A percentile compares a stretch with the other conserved stretches of the same genome.
phyloP scores from a whole-genome alignment of 2,888 invertebrate genomes.

The Epirrhoe tristata region DNA sequence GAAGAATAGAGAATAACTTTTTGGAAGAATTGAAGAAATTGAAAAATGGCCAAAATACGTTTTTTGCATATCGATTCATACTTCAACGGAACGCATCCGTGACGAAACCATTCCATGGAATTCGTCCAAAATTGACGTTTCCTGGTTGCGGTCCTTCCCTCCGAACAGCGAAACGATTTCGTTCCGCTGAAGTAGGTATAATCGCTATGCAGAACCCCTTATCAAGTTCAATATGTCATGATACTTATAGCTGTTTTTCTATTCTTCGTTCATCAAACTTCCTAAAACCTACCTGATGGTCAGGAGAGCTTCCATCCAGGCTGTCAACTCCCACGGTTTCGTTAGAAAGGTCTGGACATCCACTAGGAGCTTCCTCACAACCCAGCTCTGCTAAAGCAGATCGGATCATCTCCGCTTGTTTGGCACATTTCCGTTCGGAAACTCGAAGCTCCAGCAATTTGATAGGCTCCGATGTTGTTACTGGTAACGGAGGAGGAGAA shows the following conservation, averaged over 20 bases:
- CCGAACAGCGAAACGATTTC: too few relatives aligned
- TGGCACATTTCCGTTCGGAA: constrained; percentile 92
- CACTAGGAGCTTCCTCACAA: constrained; percentile 94
- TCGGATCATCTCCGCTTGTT: constrained; percentile 93
- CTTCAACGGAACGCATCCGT: too few relatives aligned
- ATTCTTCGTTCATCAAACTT: neutral
- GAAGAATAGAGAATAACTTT: neutral
- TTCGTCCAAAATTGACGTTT: too few relatives aligned
- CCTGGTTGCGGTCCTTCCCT: too few relatives aligned
- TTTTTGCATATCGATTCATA: too few relatives aligned
- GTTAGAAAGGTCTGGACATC: constrained; percentile 92
- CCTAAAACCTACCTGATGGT: constrained; percentile 84
- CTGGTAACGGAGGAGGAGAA: constrained; percentile 80
- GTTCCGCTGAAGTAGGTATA: too few relatives aligned
- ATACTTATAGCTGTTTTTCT: too few relatives aligned
- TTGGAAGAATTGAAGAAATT: too few relatives aligned
- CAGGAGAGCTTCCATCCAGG: constrained; percentile 87
- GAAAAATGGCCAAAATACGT: too few relatives aligned
- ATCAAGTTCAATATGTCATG: too few relatives aligned
- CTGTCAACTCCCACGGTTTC: constrained; percentile 88
- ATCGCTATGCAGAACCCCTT: too few relatives aligned
- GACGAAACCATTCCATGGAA: too few relatives aligned
- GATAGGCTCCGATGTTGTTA: constrained; percentile 84
- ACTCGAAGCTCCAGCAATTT: constrained; percentile 93
- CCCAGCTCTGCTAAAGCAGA: constrained; percentile 94